phyloP scores from a whole-genome alignment of 2,888 invertebrate genomes.

The Phrixothrix hirtus region DNA sequence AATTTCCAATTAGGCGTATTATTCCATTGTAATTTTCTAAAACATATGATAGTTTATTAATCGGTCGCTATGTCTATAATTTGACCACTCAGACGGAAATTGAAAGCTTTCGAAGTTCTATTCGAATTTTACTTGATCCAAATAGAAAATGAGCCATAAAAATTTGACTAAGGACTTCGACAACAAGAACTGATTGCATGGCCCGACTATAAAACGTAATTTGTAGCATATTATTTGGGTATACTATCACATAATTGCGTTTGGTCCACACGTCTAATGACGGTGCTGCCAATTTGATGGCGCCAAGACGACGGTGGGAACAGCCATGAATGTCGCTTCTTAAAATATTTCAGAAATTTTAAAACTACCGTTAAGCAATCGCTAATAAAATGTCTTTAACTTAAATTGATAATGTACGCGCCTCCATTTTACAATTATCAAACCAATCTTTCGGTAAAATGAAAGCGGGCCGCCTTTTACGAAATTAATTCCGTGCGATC shows the following conservation, averaged over 20 bases:
- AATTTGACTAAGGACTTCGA: constrained; percentile 4
- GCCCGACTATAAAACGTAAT: constrained; percentile 10
- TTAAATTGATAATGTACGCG: constrained; percentile 24
- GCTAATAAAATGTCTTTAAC: constrained; percentile 27
- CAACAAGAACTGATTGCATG: constrained; percentile 14
- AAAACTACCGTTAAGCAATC: constrained; percentile 31
- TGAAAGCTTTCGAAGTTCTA: not conserved
- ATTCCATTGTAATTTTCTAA: not conserved
- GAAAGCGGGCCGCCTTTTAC: constrained; percentile 7
- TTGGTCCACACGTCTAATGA: constrained; percentile 41
- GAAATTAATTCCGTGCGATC: constrained; percentile 5
- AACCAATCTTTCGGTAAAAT: constrained; percentile 3
- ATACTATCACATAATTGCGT: constrained; percentile 31
- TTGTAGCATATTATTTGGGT: constrained; percentile 17
- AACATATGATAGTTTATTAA: not conserved
- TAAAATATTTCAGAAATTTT: constrained; percentile 31
- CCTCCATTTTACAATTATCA: constrained; percentile 18
- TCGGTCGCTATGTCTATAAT: not conserved
- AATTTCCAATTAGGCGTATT: not conserved
- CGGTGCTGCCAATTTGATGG: constrained; percentile 48
- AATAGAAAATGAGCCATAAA: not conserved
- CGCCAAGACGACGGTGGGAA: constrained; percentile 48
- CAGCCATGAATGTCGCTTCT: constrained; percentile 31
- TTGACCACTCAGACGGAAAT: not conserved
- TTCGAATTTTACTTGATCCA: not conserved